A percentile compares a stretch with the other conserved stretches of the same genome.
phyloP scores from a whole-genome alignment of 2,888 invertebrate genomes.

The Xestobium rufovillosum region DNA sequence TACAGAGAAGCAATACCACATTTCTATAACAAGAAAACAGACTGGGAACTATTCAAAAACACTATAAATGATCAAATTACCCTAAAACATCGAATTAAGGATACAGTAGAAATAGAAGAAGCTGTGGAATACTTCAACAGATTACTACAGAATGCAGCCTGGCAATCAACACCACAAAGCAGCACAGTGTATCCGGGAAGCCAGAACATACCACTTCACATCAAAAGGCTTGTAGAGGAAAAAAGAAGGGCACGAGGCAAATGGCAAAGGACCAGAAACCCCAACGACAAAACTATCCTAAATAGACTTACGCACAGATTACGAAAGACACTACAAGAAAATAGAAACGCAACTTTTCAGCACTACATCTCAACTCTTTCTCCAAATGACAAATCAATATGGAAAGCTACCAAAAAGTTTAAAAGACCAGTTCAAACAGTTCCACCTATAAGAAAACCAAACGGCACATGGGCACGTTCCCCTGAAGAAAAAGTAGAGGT shows the following conservation, averaged over 20 bases:
- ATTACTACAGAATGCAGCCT: too few relatives aligned
- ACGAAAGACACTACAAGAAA: too few relatives aligned
- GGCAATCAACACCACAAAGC: neutral
- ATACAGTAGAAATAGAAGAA: too few relatives aligned
- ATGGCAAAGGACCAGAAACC: neutral
- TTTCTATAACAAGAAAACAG: neutral
- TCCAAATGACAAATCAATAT: too few relatives aligned
- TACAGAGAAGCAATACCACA: neutral
- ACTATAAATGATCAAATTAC: too few relatives aligned
- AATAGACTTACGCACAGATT: neutral
- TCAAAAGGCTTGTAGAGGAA: neutral
- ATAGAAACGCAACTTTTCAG: too few relatives aligned
- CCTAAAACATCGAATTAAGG: too few relatives aligned
- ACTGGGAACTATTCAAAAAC: too few relatives aligned
- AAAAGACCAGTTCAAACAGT: neutral
- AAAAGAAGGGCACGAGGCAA: neutral
- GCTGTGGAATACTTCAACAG: too few relatives aligned
- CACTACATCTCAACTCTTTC: too few relatives aligned
- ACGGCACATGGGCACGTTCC: slow-evolving; percentile 3
- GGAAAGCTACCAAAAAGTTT: slow-evolving; percentile 2
- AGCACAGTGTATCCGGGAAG: neutral
- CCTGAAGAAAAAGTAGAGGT: neutral
- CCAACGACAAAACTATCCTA: slow-evolving; percentile 2
- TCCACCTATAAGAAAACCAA: slow-evolving; percentile 3
- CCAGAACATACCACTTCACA: neutral